A percentile compares a stretch with the other conserved stretches of the same genome.
These are phyloP conservation scores for Eristalis intricaria DNA, from an alignment of 2,888 invertebrate species.

Conservation along the genomic window DNA sequence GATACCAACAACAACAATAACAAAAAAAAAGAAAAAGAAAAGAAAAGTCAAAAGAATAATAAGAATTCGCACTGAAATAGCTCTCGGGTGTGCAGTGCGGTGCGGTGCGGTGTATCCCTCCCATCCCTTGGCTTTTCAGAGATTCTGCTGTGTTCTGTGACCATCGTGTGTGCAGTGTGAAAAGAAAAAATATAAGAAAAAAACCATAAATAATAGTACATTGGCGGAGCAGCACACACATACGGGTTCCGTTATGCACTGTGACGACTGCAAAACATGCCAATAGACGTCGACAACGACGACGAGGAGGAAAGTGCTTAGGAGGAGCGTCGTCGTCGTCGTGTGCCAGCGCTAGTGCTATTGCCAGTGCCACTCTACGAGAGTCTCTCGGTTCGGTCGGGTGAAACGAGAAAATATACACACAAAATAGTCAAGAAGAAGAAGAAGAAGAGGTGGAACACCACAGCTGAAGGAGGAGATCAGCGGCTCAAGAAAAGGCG, in stretches of 20 bases:
- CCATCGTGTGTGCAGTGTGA: slow-evolving; percentile 41
- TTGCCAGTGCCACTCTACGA: not conserved
- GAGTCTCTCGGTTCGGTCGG: not conserved
- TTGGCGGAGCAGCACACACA: slow-evolving; percentile 46
- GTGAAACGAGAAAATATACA: slow-evolving; percentile 4
- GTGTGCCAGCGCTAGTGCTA: not conserved
- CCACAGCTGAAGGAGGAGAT: not conserved
- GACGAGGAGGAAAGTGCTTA: slow-evolving; percentile 7
- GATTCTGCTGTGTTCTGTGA: not conserved
- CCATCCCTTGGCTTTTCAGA: not conserved
- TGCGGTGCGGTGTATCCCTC: not conserved
- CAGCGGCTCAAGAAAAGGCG: slow-evolving; percentile 35
- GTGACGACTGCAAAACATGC: slow-evolving; percentile 65
- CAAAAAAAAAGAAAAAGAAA: not conserved
- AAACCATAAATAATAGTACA: slow-evolving; percentile 64
- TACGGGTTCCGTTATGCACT: slow-evolving; percentile 65
- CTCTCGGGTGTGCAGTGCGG: not conserved
- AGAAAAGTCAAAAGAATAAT: slow-evolving; percentile 8
- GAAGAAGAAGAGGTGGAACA: not conserved
- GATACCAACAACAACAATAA: not conserved
- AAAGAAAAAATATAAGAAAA: slow-evolving; percentile 12
- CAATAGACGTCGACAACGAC: slow-evolving; percentile 46
- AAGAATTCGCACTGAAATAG: slow-evolving; percentile 47
- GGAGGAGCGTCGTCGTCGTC: slow-evolving; percentile 29
- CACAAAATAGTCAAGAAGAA: not conserved